Percentiles rank a stretch among this genome's conserved stretches.
Evolutionary conservation across 2,113 vertebrate genomes (phyloP).

Genomic region (Orycteropus afer): DNA sequence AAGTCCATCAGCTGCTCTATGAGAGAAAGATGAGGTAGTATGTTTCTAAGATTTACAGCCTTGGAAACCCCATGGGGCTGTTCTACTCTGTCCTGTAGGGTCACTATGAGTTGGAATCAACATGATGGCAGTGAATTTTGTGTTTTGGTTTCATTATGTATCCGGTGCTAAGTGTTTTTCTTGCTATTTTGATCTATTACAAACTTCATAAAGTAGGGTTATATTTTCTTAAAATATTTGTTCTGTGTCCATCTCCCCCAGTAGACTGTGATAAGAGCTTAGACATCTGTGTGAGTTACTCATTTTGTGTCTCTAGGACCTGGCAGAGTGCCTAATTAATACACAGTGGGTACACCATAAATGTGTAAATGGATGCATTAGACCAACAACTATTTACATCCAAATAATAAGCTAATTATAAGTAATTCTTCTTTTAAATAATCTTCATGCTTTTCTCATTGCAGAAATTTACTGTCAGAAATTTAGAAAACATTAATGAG

Average conservation of each 20-base stretch:
- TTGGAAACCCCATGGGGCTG: too few relatives aligned
- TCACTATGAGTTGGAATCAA: neutral
- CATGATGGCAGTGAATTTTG: too few relatives aligned
- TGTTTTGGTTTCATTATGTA: too few relatives aligned
- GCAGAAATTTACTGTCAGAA: conserved; percentile 17
- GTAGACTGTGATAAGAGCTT: neutral
- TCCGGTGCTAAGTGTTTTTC: neutral
- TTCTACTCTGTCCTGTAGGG: too few relatives aligned
- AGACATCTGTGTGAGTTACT: neutral
- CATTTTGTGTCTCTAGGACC: neutral
- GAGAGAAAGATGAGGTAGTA: too few relatives aligned
- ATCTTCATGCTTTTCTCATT: neutral
- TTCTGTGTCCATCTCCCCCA: neutral
- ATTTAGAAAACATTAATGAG: conserved; percentile 3
- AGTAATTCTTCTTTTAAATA: conserved; percentile 27
- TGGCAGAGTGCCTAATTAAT: conserved; percentile 42
- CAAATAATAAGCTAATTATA: conserved; percentile 41
- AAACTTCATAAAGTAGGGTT: neutral
- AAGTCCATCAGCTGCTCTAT: too few relatives aligned
- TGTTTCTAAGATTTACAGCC: too few relatives aligned
- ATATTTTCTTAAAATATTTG: neutral
- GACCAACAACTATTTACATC: conserved; percentile 28
- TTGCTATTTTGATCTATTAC: neutral
- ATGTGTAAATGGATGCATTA: conserved; percentile 25
- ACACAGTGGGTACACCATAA: neutral